Evolutionary conservation across 2,797 vertebrate species (phyloP).

Genomic region (Lindbergichthys nudifrons): DNA sequence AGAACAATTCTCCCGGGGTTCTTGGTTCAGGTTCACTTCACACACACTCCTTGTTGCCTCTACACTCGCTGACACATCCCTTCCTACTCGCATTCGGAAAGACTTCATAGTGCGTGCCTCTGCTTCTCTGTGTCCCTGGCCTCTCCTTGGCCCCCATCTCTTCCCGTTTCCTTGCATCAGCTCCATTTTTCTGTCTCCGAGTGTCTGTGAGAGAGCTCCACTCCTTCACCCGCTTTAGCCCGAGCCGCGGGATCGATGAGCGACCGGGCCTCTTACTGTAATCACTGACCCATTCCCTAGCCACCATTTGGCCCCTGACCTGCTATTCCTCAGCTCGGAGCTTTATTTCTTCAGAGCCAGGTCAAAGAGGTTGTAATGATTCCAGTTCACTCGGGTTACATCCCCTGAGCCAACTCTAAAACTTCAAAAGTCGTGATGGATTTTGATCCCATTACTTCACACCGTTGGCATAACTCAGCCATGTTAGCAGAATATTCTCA

Average conservation of each 20-base stretch:
- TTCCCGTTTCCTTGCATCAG: constrained; percentile 77
- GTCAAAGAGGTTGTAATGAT: constrained; percentile 78
- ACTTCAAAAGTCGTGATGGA: constrained; percentile 46
- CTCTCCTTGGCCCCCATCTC: constrained; percentile 80
- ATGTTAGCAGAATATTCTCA: background rate
- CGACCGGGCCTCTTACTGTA: constrained; percentile 81
- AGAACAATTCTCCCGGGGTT: constrained; percentile 44
- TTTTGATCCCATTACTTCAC: constrained; percentile 39
- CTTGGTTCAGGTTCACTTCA: constrained; percentile 66
- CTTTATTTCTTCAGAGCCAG: constrained; percentile 73
- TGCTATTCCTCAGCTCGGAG: constrained; percentile 60
- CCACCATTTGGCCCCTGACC: constrained; percentile 81
- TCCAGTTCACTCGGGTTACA: constrained; percentile 73
- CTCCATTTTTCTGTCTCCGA: constrained; percentile 73
- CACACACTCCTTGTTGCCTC: constrained; percentile 58
- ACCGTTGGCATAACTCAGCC: constrained; percentile 11
- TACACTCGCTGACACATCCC: constrained; percentile 64
- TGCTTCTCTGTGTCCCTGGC: constrained; percentile 73
- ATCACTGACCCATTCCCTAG: constrained; percentile 85
- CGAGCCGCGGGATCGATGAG: constrained; percentile 80
- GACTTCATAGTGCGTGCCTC: constrained; percentile 59
- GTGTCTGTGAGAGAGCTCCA: constrained; percentile 63
- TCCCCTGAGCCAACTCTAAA: constrained; percentile 47
- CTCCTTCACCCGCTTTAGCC: constrained; percentile 49
- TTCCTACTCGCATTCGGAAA: constrained; percentile 68